Base-by-base conservation (phyloP, 2,797 vertebrate genomes). In the Emys orbicularis region DNA sequence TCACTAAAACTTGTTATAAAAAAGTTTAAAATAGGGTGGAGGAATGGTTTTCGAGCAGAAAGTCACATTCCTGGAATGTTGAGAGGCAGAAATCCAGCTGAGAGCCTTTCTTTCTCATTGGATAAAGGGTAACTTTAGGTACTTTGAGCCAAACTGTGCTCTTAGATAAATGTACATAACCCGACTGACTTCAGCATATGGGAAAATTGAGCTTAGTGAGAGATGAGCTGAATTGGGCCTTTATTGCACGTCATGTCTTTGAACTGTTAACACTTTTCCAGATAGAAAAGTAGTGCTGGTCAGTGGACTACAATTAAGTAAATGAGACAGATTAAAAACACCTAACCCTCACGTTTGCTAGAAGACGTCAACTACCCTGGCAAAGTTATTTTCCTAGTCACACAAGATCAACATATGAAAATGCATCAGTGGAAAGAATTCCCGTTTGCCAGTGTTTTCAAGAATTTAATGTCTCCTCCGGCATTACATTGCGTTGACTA, bases 111-210 rank as follows among this genome's bases (percentile, higher is more conserved):
- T 3, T 90, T 25, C 52, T 57, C 9, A 8, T 57, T 84, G 8
- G 31, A 81, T 16, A 16, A 81, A 34, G 27, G 0, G 0, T 50
- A 84, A 76, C 18, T 88, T 49, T 34, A 68, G 12, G 37, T 56
- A 44, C 47, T 92, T 88, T 86, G 2, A 72, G 1, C 15, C 25
- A 90, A 68, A 86, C 65, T 88, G 44, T 77, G 13, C 41, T 49
- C 44, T 49, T 29, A 77, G 44, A 37, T n/a, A 37, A 18, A 72
- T 52, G 25, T 54, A 1, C 13, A 23, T 2, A 1, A 68, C 15
- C 29, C 5, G 3, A 2, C 0, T 1, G 44, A 50, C 59, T 76
- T 87, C 90, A 72, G 21, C 37, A 87, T 1, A 6, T 31, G 4
- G 31, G 34, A 12, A 6, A 80, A 12, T 59, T 59, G 59, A 44